These are phyloP conservation scores for Isichthys henryi DNA, from an alignment of 2,113 vertebrate genomes.

Conservation along the genomic window DNA sequence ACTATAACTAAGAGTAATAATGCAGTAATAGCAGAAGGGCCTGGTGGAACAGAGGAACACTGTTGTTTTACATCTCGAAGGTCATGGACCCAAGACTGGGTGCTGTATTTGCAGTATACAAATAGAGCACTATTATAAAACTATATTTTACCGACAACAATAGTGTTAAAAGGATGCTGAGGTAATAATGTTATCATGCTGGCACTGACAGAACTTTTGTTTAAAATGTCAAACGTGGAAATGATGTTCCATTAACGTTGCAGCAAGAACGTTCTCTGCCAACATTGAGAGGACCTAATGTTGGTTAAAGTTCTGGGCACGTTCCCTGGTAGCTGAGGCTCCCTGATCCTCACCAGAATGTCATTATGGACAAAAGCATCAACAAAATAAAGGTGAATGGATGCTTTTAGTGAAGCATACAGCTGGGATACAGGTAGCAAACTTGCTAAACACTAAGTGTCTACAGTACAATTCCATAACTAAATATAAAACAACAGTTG, in stretches of 20 bases:
- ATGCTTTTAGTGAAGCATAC: not conserved
- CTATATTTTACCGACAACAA: not conserved
- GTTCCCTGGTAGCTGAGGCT: not conserved
- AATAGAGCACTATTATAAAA: not conserved
- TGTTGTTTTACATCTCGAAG: not conserved
- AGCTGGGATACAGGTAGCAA: not conserved
- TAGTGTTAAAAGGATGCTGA: not conserved
- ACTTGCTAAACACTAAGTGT: not conserved
- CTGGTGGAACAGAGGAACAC: not conserved
- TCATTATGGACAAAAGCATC: not conserved
- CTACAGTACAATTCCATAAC: not conserved
- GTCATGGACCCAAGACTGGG: not conserved
- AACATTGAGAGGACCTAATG: not conserved
- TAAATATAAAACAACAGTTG: not conserved
- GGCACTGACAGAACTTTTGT: not conserved
- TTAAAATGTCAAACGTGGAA: not conserved
- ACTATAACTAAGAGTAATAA: not conserved
- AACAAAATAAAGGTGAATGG: not conserved
- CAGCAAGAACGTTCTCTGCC: not conserved
- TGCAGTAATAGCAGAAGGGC: not conserved
- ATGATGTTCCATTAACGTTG: not conserved
- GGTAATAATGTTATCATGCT: not conserved
- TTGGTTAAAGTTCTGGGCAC: not conserved
- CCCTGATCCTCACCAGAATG: not conserved
- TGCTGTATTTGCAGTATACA: not conserved